Base-by-base conservation (phyloP, 1,140 invertebrate genomes). In the Zophobas morio region DNA sequence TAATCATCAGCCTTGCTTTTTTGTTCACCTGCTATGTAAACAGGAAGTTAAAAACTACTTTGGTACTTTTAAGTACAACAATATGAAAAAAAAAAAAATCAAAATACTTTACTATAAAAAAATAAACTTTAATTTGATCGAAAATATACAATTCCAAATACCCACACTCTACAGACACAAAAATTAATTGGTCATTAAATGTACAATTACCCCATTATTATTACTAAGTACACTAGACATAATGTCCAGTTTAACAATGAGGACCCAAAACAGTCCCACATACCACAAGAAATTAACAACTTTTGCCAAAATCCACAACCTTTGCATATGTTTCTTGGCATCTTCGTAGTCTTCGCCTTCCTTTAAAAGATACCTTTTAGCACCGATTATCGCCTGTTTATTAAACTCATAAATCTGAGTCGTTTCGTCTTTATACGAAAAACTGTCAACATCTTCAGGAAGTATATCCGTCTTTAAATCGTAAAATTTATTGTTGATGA, bases 401-500 rank as follows among this genome's bases (percentile, higher is more conserved):
- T 89, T 90, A 80, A 88, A 90, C 1, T 88, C 83, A 46, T 84
- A 80, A 1, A 86, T 81, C 46, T 90, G 87, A 1, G 88, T 78
- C 5, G 79, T 40, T 2, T 88, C 86, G 36, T 88, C 82, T 3
- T 88, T 89, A 83, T 91, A 94, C 40, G 88, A 88, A 83, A 95
- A 95, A 35, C 87, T 84, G 75, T 89, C 87, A 76, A 86, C 79
- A 83, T 99, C 96, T 20, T 87, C 83, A 0, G 87, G 79, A 49
- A 90, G 87, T 73, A 97, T 85, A 2, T 86, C 81, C 0, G 87
- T 83, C 73, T 92, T 88, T 8, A 98, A 84, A 0, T 87, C 84
- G 5, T 91, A 81, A 36, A 94, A 89, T 77, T 96, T 96, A 0
- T 90, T 86, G 78, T 96, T 96, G 33, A 87, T 83, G 83, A 98